These are phyloP conservation scores for Drosophila paracracens DNA, from an alignment of 2,888 invertebrate genomes.

Conservation along the genomic window DNA sequence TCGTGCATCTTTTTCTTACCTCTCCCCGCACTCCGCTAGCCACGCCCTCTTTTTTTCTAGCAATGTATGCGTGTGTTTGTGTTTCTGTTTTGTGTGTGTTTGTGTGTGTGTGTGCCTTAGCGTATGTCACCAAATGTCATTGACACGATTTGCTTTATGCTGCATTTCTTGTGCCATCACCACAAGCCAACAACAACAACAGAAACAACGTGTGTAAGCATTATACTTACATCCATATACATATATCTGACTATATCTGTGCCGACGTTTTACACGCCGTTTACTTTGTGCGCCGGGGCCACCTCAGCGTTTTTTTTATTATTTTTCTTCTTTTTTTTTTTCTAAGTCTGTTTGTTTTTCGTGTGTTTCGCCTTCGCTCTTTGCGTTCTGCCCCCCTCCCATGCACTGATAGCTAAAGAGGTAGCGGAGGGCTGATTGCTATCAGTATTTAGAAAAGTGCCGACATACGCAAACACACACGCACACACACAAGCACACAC, in stretches of 20 bases:
- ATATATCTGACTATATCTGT: constrained; percentile 60
- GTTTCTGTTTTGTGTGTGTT: background rate
- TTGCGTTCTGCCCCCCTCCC: background rate
- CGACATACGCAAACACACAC: constrained; percentile 36
- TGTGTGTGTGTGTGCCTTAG: constrained; percentile 24
- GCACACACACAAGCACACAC: background rate
- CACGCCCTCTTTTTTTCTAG: background rate
- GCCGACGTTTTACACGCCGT: constrained; percentile 64
- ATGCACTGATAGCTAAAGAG: constrained; percentile 40
- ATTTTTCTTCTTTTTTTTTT: constrained; percentile 32
- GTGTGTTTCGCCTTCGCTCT: constrained; percentile 29
- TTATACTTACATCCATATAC: constrained; percentile 20
- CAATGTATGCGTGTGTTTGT: constrained; percentile 1
- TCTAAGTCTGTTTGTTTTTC: constrained; percentile 55
- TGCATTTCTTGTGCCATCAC: constrained; percentile 64
- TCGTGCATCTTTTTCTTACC: constrained; percentile 52
- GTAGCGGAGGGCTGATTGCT: constrained; percentile 53
- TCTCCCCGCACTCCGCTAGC: background rate
- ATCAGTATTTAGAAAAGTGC: constrained; percentile 61
- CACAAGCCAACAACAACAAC: constrained; percentile 50
- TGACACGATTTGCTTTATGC: constrained; percentile 79
- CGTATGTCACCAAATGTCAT: constrained; percentile 77
- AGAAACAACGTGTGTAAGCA: constrained; percentile 25
- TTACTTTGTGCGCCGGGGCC: constrained; percentile 59
- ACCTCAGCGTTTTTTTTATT: constrained; percentile 69